Evolutionary conservation across 64 coral and sea anemone species (phyloP), one percentile per base, ranked within the genome.

Genomic region (Catalaphyllia jardinei): DNA sequence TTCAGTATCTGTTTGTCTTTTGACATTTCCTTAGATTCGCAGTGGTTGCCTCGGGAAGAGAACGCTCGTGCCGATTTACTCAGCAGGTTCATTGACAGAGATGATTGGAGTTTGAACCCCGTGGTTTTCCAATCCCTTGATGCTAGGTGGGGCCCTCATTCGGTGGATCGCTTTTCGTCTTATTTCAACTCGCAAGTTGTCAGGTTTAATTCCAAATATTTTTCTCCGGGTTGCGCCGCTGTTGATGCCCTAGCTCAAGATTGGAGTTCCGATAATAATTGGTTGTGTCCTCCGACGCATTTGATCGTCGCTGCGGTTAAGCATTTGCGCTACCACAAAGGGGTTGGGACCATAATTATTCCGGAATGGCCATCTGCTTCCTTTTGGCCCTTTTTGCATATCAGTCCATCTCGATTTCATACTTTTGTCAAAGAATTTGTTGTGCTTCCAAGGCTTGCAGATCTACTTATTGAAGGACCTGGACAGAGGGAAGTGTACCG

Each of bases 391-490:
- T 83, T 93, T 25, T 76, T 93, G 71, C 91, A 88, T 30, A 20
- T n/a, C 19, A 75, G 29, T 57, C 50, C 77, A 1, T 57, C 67
- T 24, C 57, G 76, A 27, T 94, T 94, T 50, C 50, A 59, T 7
- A 10, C 77, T 49, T 94, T 84, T 67, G 71, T 94, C 35, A 62
- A 78, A 46, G 87, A 94, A 9, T 60, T 89, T 18, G 52, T 94
- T 15, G 61, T 90, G 35, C 65, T 94, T 73, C 93, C 93, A 18
- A 76, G 86, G 79, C 77, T 94, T 42, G 17, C 86, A 18, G 87
- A 94, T 51, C 79, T 94, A 30, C 87, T 94, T 31, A 87, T 94
- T 78, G 78, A 89, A 86, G 87, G 92, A 8, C 92, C 92, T 46
- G 91, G 76, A 8, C 77, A 93, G 52, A 74, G 25, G 67, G 91